Evolutionary conservation across 2,113 vertebrate genomes (phyloP), one percentile per base, ranked within the genome.

Genomic region (Dipodomys merriami): DNA sequence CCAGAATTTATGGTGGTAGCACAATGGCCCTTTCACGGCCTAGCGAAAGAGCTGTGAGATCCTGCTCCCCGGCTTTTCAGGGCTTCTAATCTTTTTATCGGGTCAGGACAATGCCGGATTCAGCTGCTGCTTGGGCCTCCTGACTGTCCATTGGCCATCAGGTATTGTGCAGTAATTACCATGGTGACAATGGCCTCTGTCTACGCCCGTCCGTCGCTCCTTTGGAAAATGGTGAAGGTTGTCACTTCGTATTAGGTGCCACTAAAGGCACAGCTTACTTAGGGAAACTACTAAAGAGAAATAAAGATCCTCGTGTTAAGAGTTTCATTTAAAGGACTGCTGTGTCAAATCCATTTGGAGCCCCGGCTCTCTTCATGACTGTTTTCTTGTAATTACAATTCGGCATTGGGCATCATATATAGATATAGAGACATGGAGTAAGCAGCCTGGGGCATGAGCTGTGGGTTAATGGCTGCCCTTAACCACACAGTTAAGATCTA

Each of bases 1-100:
- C 97, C 98, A 98, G 99, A 98, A 99, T 99, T 99, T 99, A 99
- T 99, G 98, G 98, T 98, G 95, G 96, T 81, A 97, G 97, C 97
- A 99, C 99, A 99, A 99, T 99, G 98, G 98, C 96, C 98, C 99
- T 99, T 99, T 99, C 99, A 99, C 98, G 97, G 46, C 95, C 96
- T 93, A 94, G 97, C 98, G 97, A 97, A 97, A 98, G 98, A 98
- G 98, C 98, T 98, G 98, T 98, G 98, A 98, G 98, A 98, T 98
- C 98, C 98, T n/a, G 97, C 96, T 98, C 98, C 98, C 97, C 96
- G 98, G 98, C 98, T 98, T 98, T 99, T 99, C 98, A 99, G 96
- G 94, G 98, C 97, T 95, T 95, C 98, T 98, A 98, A 99, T 98
- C 98, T 99, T 98, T 99, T 99, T 99, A 99, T 99, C 98, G 94